Base-by-base conservation (phyloP, 2,888 invertebrate genomes). In the Macrosiphum euphorbiae region DNA sequence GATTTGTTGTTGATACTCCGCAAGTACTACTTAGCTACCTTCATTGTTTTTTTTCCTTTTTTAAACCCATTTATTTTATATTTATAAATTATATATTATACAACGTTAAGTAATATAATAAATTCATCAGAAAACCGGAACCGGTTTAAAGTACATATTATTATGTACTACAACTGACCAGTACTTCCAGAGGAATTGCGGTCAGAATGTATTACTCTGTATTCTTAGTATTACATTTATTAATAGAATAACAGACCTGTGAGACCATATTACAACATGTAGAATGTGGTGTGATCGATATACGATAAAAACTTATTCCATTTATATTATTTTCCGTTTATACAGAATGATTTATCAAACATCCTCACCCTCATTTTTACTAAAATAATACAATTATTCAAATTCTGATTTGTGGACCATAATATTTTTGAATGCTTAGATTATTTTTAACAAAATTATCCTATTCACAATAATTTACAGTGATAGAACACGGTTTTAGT, bases 201-300 rank as follows among this genome's bases (percentile, higher is more conserved):
- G 92, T 92, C 88, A 88, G 88, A 50, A 67, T 61, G 41, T 67
- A 92, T 58, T 92, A 44, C 87, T 87, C 41, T 4, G 92, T 28
- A 41, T 92, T 92, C 67, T 52, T 41, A 88, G 87, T 88, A 52
- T 28, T 88, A 47, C 24, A 41, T 52, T 28, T 85, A 86, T 58
- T 89, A 92, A 92, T 92, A 92, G 92, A 92, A 78, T 41, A 44
- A 67, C 61, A n/a, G 86, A 92, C 50, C 26, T 87, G n/a, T 50
- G 35, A 1, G 61, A 61, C 84, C 52, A 35, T 55, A 55, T 26
- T 61, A 88, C 52, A 35, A 55, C 55, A 7, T 26, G 88, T 35
- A 50, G 8, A 47, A n/a, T 50, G 11, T 47, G 50, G 11, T 20
- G 52, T n/a, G 87, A 50, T n/a, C 7, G n/a, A 50, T 26, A 50